phyloP scores from a whole-genome alignment of 2,113 vertebrate genomes.

The Thermophis baileyi region DNA sequence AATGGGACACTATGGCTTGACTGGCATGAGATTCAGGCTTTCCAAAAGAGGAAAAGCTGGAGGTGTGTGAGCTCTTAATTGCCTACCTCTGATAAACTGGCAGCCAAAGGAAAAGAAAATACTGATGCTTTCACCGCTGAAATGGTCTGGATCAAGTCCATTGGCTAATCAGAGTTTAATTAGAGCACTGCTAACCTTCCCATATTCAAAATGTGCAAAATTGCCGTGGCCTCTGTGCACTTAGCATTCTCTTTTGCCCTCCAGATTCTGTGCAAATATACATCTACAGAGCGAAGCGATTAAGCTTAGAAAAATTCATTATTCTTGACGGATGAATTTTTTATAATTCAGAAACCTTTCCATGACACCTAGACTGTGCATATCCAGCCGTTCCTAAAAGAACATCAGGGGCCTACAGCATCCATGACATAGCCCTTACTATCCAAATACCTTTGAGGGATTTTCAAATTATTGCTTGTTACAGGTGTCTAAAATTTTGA shows the following conservation, averaged over 20 bases:
- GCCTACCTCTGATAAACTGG: conserved; percentile 76
- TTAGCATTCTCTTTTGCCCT: conserved; percentile 58
- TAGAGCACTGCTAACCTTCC: conserved; percentile 67
- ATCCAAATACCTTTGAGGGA: conserved; percentile 33
- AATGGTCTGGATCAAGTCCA: conserved; percentile 74
- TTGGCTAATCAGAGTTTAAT: conserved; percentile 82
- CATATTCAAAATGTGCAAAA: conserved; percentile 63
- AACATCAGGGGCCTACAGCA: conserved; percentile 23
- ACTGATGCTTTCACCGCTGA: conserved; percentile 67
- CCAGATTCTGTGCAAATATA: conserved; percentile 42
- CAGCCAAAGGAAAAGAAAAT: conserved; percentile 49
- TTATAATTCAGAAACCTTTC: conserved; percentile 48
- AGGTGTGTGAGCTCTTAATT: conserved; percentile 83
- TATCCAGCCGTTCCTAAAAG: conserved; percentile 43
- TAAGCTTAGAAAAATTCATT: conserved; percentile 61
- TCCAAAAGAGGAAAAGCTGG: conserved; percentile 70
- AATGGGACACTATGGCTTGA: conserved; percentile 74
- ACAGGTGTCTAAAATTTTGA: neutral
- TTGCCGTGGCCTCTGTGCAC: conserved; percentile 53
- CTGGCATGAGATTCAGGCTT: conserved; percentile 71
- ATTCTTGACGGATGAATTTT: conserved; percentile 49
- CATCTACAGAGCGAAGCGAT: conserved; percentile 35
- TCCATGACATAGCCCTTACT: conserved; percentile 19
- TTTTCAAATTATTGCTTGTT: neutral
- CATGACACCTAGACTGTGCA: conserved; percentile 51